Conservation (phyloP, 2,113 vertebrate genomes). For the Okapia johnstoni region DNA sequence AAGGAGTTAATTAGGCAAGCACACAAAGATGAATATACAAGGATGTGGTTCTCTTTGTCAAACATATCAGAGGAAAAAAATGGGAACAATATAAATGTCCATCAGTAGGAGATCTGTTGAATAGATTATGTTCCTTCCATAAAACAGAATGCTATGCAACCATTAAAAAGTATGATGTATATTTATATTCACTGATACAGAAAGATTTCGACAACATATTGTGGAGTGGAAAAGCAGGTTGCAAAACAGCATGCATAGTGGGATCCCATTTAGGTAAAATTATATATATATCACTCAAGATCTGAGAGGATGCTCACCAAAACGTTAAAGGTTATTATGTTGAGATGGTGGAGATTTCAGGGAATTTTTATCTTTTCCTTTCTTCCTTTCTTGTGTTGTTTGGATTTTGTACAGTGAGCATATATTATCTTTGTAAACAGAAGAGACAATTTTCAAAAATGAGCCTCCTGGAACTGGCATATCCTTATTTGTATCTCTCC, state of each 20-base stretch:
- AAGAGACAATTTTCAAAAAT: conserved; percentile 56
- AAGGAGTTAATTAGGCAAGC: conserved; percentile 39
- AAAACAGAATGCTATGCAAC: conserved; percentile 63
- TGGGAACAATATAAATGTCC: not conserved
- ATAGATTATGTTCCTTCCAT: conserved; percentile 33
- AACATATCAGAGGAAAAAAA: not conserved
- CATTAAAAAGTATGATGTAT: conserved; percentile 70
- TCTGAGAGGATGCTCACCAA: conserved; percentile 48
- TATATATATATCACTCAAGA: conserved; percentile 72
- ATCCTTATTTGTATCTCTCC: not conserved
- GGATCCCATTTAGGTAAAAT: conserved; percentile 72
- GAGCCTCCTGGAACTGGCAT: conserved; percentile 16
- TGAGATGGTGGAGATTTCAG: conserved; percentile 45
- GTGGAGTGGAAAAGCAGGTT: conserved; percentile 70
- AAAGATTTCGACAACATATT: conserved; percentile 73
- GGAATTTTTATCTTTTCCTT: conserved; percentile 54
- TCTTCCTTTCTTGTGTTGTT: conserved; percentile 53
- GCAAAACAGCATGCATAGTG: conserved; percentile 70
- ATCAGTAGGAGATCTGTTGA: conserved; percentile 26
- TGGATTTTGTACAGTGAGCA: conserved; percentile 62
- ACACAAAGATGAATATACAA: not conserved
- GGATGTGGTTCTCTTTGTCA: not conserved
- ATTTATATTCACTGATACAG: conserved; percentile 71
- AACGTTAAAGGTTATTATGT: conserved; percentile 64
- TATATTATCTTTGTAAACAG: conserved; percentile 71